These are phyloP conservation scores for Falco biarmicus DNA, from an alignment of 2,797 vertebrate species.

Conservation along the genomic window DNA sequence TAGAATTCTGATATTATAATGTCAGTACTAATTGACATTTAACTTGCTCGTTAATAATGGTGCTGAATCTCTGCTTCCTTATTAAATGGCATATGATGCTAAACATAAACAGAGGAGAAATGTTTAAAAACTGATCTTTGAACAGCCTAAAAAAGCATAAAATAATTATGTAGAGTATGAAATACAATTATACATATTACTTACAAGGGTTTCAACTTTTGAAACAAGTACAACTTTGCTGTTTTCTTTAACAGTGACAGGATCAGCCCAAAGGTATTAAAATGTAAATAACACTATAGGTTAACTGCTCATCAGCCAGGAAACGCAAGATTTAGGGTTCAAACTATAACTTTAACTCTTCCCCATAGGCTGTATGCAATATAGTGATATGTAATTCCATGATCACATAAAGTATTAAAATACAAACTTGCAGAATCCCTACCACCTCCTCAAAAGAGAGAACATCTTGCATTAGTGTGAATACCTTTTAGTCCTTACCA, in stretches of 20 bases:
- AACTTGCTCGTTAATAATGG: slow-evolving; percentile 36
- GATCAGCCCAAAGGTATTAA: background rate
- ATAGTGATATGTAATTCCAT: background rate
- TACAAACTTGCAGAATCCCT: background rate
- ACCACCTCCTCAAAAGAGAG: background rate
- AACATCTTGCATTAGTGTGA: background rate
- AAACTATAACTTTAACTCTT: background rate
- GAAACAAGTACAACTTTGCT: background rate
- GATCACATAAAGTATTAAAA: background rate
- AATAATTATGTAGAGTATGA: background rate
- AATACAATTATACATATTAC: background rate
- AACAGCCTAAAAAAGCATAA: background rate
- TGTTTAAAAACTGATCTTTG: background rate
- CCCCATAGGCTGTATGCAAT: background rate
- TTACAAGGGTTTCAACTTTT: background rate
- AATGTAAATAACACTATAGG: background rate
- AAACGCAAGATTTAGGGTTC: background rate
- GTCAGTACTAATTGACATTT: slow-evolving; percentile 55
- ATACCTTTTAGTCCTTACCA: background rate
- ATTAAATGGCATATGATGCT: background rate
- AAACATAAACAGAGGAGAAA: background rate
- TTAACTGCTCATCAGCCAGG: background rate
- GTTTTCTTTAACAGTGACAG: background rate
- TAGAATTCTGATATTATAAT: slow-evolving; percentile 20
- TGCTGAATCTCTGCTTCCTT: slow-evolving; percentile 14